Evolutionary conservation across 2,113 vertebrate genomes (phyloP), one percentile per base, ranked within the genome.

Genomic region (Elgaria multicarinata): DNA sequence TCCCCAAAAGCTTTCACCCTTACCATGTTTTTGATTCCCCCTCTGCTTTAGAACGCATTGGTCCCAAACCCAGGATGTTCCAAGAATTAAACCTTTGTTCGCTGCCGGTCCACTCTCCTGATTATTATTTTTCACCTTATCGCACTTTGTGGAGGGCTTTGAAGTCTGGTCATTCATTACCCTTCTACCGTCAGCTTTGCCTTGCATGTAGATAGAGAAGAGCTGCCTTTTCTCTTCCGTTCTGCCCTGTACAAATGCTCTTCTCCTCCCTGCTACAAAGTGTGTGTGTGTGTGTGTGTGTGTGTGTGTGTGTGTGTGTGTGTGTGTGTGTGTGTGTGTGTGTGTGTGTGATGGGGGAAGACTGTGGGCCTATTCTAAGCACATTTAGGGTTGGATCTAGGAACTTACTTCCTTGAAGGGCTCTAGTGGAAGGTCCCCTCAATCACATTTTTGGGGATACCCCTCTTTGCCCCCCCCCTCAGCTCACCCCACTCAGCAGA

Each of bases 91-190:
- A 84, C 81, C 95, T 96, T 96, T 96, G 96, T 95, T 96, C 90
- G 75, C 78, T 39, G 55, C 74, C 20, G 36, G 55, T 6, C 44
- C 77, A 44, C 79, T 91, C 90, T 91, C 92, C 92, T 55, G 42
- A 18, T 13, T 92, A 18, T 13, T 92, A 53, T 85, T 36, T 94
- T 90, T 94, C 86, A 46, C 89, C 2, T 94, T 96, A 96, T 95
- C 96, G 87, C 86, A 87, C 46, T 50, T 50, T 88, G 93, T 62
- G 83, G 92, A 87, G 3, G 69, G 90, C 96, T 96, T 96, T 96
- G 96, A 96, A 95, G 94, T 94, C 86, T 46, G 36, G 94, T 93
- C 91, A 96, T 95, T 96, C 93, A 95, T 96, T 94, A 96, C 90
- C 44, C 58, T 86, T 44, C 85, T 64, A 89, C 74, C 91, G 87